Conservation (phyloP, 2,888 invertebrate species). For the Tricholauxania praeusta region DNA sequence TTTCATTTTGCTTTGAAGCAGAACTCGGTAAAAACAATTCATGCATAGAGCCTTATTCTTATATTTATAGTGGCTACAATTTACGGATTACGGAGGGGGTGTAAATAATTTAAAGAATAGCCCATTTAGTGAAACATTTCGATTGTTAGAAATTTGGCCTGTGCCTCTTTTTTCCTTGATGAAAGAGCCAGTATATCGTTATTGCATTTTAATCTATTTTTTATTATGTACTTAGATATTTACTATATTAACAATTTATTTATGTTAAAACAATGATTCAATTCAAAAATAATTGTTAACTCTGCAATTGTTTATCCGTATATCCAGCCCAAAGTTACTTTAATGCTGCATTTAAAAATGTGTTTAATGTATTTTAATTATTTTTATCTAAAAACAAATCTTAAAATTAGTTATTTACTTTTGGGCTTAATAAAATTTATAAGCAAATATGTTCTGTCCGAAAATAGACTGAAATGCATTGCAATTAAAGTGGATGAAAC, state of each 20-base stretch:
- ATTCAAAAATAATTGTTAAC: no score
- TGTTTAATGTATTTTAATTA: slow-evolving; percentile 12
- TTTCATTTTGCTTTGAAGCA: no score
- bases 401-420: background rate
- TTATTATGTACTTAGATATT: slow-evolving; percentile 13
- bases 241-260: background rate
- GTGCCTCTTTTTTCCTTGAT: background rate
- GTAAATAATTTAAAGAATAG: no score
- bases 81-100: background rate
- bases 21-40: no score
- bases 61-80: background rate
- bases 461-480: slow-evolving; percentile 52
- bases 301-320: no score
- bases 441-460: slow-evolving; percentile 37
- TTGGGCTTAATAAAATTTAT: slow-evolving; percentile 2
- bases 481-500: slow-evolving; percentile 20
- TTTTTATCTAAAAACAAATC: no score
- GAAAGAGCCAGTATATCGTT: background rate
- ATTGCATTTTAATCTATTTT: slow-evolving; percentile 14
- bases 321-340: slow-evolving; percentile 47
- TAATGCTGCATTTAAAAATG: slow-evolving; percentile 54
- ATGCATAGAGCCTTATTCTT: background rate
- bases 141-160: background rate
- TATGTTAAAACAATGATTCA: background rate
- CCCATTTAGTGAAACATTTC: background rate